A percentile compares a stretch with the other conserved stretches of the same genome.
These are phyloP conservation scores for Hexactinellida sp. DNA, from an alignment of 37 sponge, comb jelly and placozoan species.

Conservation along the genomic window DNA sequence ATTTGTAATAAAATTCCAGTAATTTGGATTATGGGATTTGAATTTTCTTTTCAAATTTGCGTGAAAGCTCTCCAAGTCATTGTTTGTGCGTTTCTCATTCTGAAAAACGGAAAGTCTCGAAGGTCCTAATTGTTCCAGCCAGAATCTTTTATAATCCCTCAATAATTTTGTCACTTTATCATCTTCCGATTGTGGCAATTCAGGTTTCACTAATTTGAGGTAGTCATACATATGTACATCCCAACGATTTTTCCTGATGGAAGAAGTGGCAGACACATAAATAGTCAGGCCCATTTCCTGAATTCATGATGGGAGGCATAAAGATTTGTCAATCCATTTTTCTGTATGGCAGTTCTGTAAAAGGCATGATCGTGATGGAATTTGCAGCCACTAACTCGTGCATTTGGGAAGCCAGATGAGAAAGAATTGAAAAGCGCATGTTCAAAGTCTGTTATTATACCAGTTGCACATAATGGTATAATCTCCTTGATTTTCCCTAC, in stretches of 20 bases:
- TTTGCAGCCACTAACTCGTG: background rate
- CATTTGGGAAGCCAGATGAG: too few relatives aligned
- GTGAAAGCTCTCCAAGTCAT: too few relatives aligned
- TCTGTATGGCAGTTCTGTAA: background rate
- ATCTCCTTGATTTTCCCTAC: too few relatives aligned
- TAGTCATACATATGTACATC: background rate
- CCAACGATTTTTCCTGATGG: background rate
- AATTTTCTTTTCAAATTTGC: too few relatives aligned
- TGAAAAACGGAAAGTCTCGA: too few relatives aligned
- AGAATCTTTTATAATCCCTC: background rate
- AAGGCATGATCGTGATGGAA: background rate
- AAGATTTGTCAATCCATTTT: background rate
- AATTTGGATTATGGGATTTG: too few relatives aligned
- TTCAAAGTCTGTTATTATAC: background rate
- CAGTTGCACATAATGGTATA: background rate
- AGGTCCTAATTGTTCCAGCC: background rate
- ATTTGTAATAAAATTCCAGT: background rate
- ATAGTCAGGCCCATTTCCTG: background rate
- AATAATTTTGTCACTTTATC: background rate
- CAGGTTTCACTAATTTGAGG: background rate
- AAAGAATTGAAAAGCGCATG: background rate
- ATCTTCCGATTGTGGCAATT: background rate
- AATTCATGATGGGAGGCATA: background rate
- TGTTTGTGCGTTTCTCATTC: too few relatives aligned
- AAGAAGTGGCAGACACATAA: background rate